A percentile compares a stretch with the other conserved stretches of the same genome.
phyloP scores from a whole-genome alignment of 2,113 vertebrate genomes.

The Variabilichromis moorii region DNA sequence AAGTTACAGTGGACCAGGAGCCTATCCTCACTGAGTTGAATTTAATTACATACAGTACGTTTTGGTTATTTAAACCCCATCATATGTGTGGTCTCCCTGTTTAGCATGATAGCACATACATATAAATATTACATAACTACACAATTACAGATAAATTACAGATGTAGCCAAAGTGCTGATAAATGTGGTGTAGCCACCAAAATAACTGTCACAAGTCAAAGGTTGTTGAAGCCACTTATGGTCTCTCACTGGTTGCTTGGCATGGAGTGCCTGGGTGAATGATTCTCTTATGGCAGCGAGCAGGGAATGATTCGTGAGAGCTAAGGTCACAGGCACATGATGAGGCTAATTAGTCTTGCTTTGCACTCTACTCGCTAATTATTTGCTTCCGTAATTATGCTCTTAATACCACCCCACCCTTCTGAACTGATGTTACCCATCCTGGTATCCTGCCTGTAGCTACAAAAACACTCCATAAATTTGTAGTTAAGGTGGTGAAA shows the following conservation, averaged over 20 bases:
- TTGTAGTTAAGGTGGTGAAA: not conserved
- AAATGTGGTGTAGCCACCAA: not conserved
- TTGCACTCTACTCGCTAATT: conserved; percentile 56
- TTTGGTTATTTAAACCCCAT: not conserved
- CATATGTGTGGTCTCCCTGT: not conserved
- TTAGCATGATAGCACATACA: not conserved
- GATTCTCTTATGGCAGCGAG: conserved; percentile 40
- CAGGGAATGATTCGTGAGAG: conserved; percentile 35
- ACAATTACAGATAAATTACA: not conserved
- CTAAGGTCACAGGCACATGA: conserved; percentile 56
- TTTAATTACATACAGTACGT: not conserved
- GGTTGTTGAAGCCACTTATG: not conserved
- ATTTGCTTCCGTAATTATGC: conserved; percentile 57
- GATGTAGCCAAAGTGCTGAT: not conserved
- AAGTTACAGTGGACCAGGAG: not conserved
- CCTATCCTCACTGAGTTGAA: not conserved
- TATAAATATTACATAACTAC: not conserved
- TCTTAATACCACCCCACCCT: conserved; percentile 4
- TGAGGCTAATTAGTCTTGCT: conserved; percentile 61
- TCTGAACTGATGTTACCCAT: not conserved
- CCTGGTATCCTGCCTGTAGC: conserved; percentile 8
- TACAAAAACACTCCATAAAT: conserved; percentile 13
- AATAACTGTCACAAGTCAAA: not conserved
- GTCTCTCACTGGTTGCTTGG: not conserved
- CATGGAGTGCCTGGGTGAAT: conserved; percentile 15